Percentiles rank a stretch among this genome's conserved stretches.
phyloP scores from a whole-genome alignment of 2,797 vertebrate species.

The Melanotaenia parkinsoni region DNA sequence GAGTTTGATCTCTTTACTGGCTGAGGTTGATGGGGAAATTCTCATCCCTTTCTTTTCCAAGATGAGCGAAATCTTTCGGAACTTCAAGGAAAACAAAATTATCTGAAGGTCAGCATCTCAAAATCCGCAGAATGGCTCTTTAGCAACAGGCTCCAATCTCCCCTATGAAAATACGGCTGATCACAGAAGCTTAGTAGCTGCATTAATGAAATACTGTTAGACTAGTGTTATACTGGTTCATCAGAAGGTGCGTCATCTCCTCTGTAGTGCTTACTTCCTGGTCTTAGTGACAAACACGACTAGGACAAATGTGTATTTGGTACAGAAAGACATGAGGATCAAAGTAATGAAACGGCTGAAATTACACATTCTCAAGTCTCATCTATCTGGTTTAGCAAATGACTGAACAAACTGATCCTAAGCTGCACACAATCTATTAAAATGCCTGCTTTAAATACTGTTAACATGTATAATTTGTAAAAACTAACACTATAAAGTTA shows the following conservation, averaged over 20 bases:
- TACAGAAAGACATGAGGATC: constrained; percentile 52
- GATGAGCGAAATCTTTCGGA: too few relatives aligned
- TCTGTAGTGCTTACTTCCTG: constrained; percentile 61
- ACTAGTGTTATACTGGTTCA: constrained; percentile 60
- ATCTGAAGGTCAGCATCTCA: constrained; percentile 45
- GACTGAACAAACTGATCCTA: constrained; percentile 39
- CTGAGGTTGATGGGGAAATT: not conserved
- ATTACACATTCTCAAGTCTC: constrained; percentile 67
- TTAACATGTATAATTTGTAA: constrained; percentile 62
- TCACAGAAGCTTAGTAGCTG: constrained; percentile 53
- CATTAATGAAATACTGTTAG: constrained; percentile 57
- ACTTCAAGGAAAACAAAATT: too few relatives aligned
- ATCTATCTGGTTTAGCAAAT: constrained; percentile 55
- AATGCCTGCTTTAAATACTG: constrained; percentile 66
- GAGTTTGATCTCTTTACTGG: not conserved
- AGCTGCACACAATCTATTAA: constrained; percentile 57
- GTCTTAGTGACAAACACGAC: constrained; percentile 49
- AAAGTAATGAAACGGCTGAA: constrained; percentile 52
- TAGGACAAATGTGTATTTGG: constrained; percentile 50
- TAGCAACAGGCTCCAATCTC: constrained; percentile 16
- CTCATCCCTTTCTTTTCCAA: not conserved
- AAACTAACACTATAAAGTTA: constrained; percentile 75
- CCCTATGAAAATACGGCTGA: constrained; percentile 51
- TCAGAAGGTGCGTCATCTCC: constrained; percentile 50
- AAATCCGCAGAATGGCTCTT: constrained; percentile 55